Evolutionary conservation across 2,797 vertebrate genomes (phyloP).

Genomic region (Typhlichthys subterraneus): DNA sequence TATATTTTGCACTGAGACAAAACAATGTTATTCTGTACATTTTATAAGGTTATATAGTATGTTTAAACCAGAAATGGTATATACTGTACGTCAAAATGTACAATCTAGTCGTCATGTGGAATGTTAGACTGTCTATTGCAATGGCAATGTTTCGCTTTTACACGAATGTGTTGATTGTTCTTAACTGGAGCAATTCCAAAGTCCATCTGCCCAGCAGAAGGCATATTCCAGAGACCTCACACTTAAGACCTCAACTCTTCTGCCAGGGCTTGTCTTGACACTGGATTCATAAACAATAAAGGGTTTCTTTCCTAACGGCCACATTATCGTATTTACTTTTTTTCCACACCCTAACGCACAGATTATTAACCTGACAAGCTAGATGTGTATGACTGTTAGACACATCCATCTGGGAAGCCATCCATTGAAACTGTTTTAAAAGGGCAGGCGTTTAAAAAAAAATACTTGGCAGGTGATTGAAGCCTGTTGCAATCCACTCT

Average conservation of each 20-base stretch:
- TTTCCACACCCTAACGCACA: constrained; percentile 48
- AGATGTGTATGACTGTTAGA: no score
- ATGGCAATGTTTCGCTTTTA: constrained; percentile 77
- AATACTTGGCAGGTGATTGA: no score
- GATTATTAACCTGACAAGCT: no score
- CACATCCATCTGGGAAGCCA: no score
- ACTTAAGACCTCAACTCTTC: constrained; percentile 71
- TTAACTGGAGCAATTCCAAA: constrained; percentile 54
- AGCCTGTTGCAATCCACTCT: no score
- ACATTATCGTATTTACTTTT: constrained; percentile 30
- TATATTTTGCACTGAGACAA: constrained; percentile 85
- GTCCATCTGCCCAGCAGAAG: constrained; percentile 54
- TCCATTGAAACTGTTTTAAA: no score
- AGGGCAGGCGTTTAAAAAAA: no score
- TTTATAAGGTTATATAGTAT: constrained; percentile 70
- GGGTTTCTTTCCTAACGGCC: constrained; percentile 74
- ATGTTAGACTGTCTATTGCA: constrained; percentile 78
- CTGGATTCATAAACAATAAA: constrained; percentile 83
- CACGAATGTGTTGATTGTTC: constrained; percentile 72
- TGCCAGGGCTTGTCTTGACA: constrained; percentile 67
- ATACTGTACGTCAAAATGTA: constrained; percentile 70
- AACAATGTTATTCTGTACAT: constrained; percentile 81
- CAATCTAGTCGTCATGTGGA: constrained; percentile 79
- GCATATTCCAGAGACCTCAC: constrained; percentile 67
- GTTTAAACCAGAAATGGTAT: constrained; percentile 62